A percentile compares a stretch with the other conserved stretches of the same genome.
phyloP scores from a whole-genome alignment of 2,113 vertebrate species.

The Lutjanus erythropterus region DNA sequence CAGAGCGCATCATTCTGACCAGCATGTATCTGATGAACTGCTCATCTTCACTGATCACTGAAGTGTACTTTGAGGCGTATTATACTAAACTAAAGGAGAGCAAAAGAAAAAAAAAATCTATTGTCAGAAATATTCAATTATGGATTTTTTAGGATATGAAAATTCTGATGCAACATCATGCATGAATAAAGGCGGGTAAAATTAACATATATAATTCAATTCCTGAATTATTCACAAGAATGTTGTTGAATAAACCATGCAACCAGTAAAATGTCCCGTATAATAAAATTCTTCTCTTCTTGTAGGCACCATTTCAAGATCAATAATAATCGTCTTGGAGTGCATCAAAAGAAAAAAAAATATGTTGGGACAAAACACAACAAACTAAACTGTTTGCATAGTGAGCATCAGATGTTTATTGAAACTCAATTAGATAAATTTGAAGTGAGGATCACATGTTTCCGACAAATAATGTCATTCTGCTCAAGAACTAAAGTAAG shows the following conservation, averaged over 20 bases:
- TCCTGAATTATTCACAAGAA: constrained; percentile 73
- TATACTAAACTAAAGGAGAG: constrained; percentile 10
- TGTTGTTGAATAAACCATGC: constrained; percentile 73
- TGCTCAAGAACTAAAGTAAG: constrained; percentile 47
- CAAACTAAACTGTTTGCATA: constrained; percentile 36
- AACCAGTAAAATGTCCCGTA: constrained; percentile 57
- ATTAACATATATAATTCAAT: constrained; percentile 77
- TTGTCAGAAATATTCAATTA: constrained; percentile 60
- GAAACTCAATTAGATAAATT: constrained; percentile 38
- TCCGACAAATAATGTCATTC: constrained; percentile 39
- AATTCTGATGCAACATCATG: constrained; percentile 66
- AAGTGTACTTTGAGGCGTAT: constrained; percentile 39
- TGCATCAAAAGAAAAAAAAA: constrained; percentile 12
- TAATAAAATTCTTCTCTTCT: constrained; percentile 55
- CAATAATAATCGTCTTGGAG: constrained; percentile 22
- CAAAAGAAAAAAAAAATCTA: constrained; percentile 35
- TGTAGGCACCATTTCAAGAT: constrained; percentile 31
- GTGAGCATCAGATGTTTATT: constrained; percentile 8
- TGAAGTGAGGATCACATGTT: constrained; percentile 37
- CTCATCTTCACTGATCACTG: constrained; percentile 6
- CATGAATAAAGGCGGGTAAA: constrained; percentile 72
- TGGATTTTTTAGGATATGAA: constrained; percentile 60
- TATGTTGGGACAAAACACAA: constrained; percentile 38
- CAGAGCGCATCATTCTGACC: constrained; percentile 19
- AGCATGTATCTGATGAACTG: constrained; percentile 13